Evolutionary conservation across 2,888 invertebrate genomes (phyloP), one percentile per base, ranked within the genome.

Genomic region (Agrotis exclamationis): DNA sequence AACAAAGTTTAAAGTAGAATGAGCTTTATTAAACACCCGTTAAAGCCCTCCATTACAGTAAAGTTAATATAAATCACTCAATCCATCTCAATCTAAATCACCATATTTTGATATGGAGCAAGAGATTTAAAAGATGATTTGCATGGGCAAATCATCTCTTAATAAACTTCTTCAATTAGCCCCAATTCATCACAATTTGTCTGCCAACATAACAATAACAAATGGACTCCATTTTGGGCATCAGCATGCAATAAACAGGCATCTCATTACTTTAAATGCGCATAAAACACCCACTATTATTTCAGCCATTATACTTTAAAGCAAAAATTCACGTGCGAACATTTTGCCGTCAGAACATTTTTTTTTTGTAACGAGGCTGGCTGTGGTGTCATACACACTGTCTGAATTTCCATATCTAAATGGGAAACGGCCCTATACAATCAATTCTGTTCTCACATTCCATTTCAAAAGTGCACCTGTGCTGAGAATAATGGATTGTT

Each of bases 321-420:
- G 76, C 81, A 81, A 84, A 85, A 80, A 80, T 82, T 77, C 70
- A 67, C 74, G 66, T 65, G 69, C 68, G 75, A 77, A 73, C 82
- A 87, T 84, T n/a, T n/a, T 86, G 85, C 73, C 60, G 74, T 76
- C 80, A 78, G 83, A 88, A 91, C 91, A 89, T 92, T 92, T 91
- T 91, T 89, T 88, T 86, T 33, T 88, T 86, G 87, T 90, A 86
- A 89, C 88, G 87, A 86, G 89, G 76, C 84, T 79, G 81, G 86
- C 78, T 79, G 80, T 82, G 87, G 87, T 92, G 92, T 93, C 93
- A 92, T 92, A 92, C 92, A 92, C 92, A 92, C 88, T 85, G 90
- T 85, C 86, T 82, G 87, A 91, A 95, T 95, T 95, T 94, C 95
- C 95, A 95, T 95, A 95, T 94, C 93, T 94, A 95, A 95, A 95